These are phyloP conservation scores for Coreoperca whiteheadi DNA, from an alignment of 2,113 vertebrate species.

Conservation along the genomic window DNA sequence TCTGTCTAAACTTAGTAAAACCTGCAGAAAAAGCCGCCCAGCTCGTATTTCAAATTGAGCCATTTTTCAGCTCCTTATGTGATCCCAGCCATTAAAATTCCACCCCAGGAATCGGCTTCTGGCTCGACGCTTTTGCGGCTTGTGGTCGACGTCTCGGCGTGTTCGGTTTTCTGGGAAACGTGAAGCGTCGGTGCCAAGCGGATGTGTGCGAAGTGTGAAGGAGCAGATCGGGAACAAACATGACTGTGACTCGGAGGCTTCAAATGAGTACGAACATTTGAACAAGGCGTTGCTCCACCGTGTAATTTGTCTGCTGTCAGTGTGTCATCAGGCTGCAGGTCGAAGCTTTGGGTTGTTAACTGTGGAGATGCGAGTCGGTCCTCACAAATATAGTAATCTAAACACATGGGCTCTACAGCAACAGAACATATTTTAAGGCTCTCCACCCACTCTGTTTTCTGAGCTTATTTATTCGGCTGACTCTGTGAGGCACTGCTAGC, in stretches of 20 bases:
- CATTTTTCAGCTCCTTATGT: not conserved
- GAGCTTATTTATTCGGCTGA: constrained; percentile 2
- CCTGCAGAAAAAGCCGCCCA: not conserved
- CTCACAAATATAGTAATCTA: constrained; percentile 6
- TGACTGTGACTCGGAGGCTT: constrained; percentile 6
- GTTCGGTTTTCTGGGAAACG: not conserved
- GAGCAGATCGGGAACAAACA: not conserved
- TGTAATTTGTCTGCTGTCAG: not conserved
- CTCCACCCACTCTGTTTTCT: constrained; percentile 14
- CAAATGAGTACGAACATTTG: not conserved
- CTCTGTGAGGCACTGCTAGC: not conserved
- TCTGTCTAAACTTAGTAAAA: not conserved
- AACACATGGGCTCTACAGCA: not conserved
- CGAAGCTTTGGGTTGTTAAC: not conserved
- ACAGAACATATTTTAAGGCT: not conserved
- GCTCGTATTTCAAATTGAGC: not conserved
- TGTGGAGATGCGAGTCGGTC: not conserved
- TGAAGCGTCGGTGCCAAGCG: not conserved
- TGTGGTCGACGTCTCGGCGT: not conserved
- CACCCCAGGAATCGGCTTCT: not conserved
- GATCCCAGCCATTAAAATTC: not conserved
- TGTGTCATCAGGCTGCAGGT: not conserved
- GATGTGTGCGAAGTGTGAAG: not conserved
- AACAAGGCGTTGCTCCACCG: not conserved
- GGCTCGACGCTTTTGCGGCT: not conserved